These are phyloP conservation scores for Drosophila formosana DNA, from an alignment of 2,888 invertebrate genomes.

Conservation along the genomic window DNA sequence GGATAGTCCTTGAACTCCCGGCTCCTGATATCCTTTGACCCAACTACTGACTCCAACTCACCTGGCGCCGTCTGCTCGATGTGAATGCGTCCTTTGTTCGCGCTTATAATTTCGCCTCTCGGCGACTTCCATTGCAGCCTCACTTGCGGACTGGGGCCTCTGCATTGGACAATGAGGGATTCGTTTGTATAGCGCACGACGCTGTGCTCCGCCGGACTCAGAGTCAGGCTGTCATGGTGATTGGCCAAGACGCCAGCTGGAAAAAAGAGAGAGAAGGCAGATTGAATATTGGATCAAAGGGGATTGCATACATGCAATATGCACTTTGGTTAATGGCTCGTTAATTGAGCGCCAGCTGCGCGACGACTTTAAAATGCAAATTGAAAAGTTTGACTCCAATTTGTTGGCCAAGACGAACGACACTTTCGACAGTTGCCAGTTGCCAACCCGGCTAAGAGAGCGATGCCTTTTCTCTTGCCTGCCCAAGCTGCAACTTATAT, in stretches of 20 bases:
- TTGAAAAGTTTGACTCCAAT: conserved; percentile 40
- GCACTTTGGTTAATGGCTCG: conserved; percentile 47
- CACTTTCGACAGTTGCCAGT: conserved; percentile 23
- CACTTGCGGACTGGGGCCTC: conserved; percentile 74
- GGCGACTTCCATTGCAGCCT: conserved; percentile 85
- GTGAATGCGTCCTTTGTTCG: conserved; percentile 85
- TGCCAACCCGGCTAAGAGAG: conserved; percentile 27
- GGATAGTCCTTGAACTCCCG: conserved; percentile 20
- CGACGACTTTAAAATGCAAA: conserved; percentile 42
- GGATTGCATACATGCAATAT: background rate
- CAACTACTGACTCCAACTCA: conserved; percentile 48
- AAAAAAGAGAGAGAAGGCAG: background rate
- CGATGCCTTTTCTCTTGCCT: conserved; percentile 39
- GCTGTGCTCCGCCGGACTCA: conserved; percentile 82
- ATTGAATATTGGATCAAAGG: background rate
- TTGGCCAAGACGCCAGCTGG: conserved; percentile 79
- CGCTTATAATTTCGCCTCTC: conserved; percentile 83
- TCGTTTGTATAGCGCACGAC: conserved; percentile 85
- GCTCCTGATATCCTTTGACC: background rate
- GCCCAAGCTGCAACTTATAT: conserved; percentile 20
- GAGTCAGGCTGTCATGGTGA: conserved; percentile 80
- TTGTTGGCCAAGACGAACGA: conserved; percentile 27
- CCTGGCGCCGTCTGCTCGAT: conserved; percentile 83
- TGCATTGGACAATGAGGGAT: conserved; percentile 85
- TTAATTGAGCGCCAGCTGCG: conserved; percentile 57